phyloP scores from a whole-genome alignment of 2,888 invertebrate species.

The Meta bourneti region DNA sequence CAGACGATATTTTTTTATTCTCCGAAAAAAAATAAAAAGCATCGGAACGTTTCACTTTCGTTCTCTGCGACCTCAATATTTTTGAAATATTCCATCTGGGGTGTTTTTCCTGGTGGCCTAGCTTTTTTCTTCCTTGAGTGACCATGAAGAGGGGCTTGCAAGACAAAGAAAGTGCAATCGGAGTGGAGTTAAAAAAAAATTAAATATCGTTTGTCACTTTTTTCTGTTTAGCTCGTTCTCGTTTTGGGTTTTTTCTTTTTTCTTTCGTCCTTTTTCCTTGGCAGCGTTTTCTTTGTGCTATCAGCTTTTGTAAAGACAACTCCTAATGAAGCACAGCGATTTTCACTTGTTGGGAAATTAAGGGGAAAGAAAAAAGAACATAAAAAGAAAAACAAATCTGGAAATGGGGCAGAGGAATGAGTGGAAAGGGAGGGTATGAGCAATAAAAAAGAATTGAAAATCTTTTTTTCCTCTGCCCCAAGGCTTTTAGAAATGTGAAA shows the following conservation, averaged over 20 bases:
- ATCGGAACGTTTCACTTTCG: constrained; percentile 34
- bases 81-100: constrained; percentile 66
- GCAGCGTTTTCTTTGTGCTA: constrained; percentile 37
- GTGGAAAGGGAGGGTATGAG: neutral
- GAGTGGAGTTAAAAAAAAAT: constrained; percentile 3
- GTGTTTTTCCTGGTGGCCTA: neutral
- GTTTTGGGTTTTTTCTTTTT: neutral
- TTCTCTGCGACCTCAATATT: constrained; percentile 61
- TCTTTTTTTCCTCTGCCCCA: neutral
- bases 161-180: constrained; percentile 16
- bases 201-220: constrained; percentile 47
- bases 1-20: constrained; percentile 25
- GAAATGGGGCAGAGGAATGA: neutral
- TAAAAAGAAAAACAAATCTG: constrained; percentile 24
- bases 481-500: neutral
- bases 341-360: constrained; percentile 54
- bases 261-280: constrained; percentile 18
- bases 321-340: constrained; percentile 47
- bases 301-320: constrained; percentile 30
- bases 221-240: constrained; percentile 5
- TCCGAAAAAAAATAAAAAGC: neutral
- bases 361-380: neutral
- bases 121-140: neutral
- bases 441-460: neutral
- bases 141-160: constrained; percentile 14